Conservation (phyloP, 2,113 vertebrate species). For the Egretta garzetta region DNA sequence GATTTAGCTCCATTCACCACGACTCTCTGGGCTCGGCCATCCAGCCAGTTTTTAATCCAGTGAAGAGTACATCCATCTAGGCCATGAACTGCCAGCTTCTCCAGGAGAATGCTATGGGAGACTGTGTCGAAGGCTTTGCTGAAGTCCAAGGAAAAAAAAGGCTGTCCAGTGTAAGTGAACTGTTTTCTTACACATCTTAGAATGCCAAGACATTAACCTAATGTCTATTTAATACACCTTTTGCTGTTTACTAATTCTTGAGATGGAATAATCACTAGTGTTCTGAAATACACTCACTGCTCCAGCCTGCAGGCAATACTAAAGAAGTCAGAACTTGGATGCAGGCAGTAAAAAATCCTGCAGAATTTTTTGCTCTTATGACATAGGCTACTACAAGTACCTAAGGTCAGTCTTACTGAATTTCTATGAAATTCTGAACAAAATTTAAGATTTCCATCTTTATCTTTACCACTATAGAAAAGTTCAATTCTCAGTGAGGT, state of each 20-base stretch:
- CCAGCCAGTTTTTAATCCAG: no score
- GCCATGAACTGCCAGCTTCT: no score
- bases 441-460: not conserved
- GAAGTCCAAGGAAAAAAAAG: not conserved
- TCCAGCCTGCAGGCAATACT: not conserved
- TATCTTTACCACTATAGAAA: not conserved
- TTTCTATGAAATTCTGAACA: not conserved
- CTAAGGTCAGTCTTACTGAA: not conserved
- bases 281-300: not conserved
- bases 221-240: not conserved
- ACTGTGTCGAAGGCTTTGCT: no score
- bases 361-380: not conserved
- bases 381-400: not conserved
- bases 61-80: no score
- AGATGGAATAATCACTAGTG: not conserved
- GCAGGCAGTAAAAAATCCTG: not conserved
- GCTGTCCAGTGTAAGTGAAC: not conserved
- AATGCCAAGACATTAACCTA: not conserved
- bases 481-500: not conserved
- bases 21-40: no score
- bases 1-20: no score
- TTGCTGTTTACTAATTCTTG: not conserved
- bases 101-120: no score
- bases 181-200: not conserved
- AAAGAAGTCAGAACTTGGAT: not conserved